phyloP scores from a whole-genome alignment of 2,113 vertebrate genomes.

The Notiomystis cincta region DNA sequence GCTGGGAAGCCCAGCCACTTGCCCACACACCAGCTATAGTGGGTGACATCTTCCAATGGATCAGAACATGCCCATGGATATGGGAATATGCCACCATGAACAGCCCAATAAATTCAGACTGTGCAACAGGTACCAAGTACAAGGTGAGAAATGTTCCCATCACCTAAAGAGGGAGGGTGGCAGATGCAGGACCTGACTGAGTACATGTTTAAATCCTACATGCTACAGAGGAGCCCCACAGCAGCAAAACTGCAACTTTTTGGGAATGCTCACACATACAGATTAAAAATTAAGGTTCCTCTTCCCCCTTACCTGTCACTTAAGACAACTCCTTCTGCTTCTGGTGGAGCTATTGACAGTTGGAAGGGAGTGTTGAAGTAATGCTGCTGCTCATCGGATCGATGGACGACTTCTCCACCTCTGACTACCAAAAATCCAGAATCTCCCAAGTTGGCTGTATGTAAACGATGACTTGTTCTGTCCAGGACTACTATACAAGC shows the following conservation, averaged over 20 bases:
- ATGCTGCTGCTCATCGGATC: slow-evolving; percentile 95
- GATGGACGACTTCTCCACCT: slow-evolving; percentile 93
- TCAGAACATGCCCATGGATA: neutral
- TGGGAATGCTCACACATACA: neutral
- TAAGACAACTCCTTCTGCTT: slow-evolving; percentile 88
- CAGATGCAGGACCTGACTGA: neutral
- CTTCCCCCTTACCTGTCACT: slow-evolving; percentile 77
- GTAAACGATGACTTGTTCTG: slow-evolving; percentile 88
- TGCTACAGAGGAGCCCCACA: rapidly evolving
- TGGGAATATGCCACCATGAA: rapidly evolving
- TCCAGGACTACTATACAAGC: slow-evolving; percentile 92
- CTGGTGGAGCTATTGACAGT: slow-evolving; percentile 92
- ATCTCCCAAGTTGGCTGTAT: slow-evolving; percentile 95
- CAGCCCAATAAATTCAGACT: neutral
- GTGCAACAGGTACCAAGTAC: neutral
- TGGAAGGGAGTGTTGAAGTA: slow-evolving; percentile 97
- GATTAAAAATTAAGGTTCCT: neutral
- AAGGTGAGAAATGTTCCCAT: neutral
- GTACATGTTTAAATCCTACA: rapidly evolving
- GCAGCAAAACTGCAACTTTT: neutral
- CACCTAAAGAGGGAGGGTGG: neutral
- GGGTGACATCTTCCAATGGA: neutral
- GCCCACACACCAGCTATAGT: rapidly evolving
- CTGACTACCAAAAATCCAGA: slow-evolving; percentile 96
- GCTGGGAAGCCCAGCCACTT: neutral